Conservation (phyloP, 2,888 invertebrate genomes). For the Diplolepis rosae region DNA sequence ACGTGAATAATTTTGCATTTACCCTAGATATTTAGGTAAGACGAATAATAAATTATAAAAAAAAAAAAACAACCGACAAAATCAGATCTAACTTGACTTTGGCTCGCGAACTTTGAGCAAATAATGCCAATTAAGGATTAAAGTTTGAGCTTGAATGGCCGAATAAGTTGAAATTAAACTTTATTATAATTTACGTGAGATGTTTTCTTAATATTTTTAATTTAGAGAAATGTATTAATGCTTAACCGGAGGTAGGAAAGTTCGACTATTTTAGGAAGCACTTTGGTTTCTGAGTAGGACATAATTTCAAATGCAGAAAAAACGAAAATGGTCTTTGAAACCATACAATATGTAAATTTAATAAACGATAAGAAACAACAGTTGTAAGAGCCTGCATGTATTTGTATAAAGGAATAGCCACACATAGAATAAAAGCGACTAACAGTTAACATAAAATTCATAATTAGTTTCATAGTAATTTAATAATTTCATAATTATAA, state of each 20-base stretch:
- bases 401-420: not conserved
- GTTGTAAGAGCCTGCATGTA: not conserved
- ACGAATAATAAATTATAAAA: conserved; percentile 1
- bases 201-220: not conserved
- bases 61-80: not conserved
- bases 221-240: conserved; percentile 9
- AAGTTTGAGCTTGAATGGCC: not conserved
- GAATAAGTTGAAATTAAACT: conserved; percentile 5
- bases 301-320: conserved; percentile 15
- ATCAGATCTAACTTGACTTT: not conserved
- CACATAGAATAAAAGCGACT: not conserved
- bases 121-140: conserved; percentile 1
- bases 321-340: not conserved
- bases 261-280: not conserved
- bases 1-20: not conserved
- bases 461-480: too few relatives aligned
- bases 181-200: not conserved
- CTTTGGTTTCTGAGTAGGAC: not conserved
- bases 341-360: conserved; percentile 23
- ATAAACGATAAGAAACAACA: conserved; percentile 2
- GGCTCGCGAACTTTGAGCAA: not conserved
- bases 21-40: not conserved
- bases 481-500: too few relatives aligned
- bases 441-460: not conserved
- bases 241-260: not conserved